phyloP scores from a whole-genome alignment of 2,888 invertebrate genomes.

The Campopleginae sp. region DNA sequence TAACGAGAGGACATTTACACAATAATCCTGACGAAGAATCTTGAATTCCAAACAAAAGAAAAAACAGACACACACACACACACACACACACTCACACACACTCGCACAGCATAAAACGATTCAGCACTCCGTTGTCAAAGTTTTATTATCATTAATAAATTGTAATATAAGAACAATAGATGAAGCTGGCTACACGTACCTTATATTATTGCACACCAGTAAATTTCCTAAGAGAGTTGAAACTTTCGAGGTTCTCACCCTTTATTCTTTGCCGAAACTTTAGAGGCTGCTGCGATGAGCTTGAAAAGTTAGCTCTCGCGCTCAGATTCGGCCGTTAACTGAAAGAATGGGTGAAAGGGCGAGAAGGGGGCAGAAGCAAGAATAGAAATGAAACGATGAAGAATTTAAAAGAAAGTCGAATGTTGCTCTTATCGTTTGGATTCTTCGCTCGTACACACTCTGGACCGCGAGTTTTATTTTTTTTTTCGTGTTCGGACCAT shows the following conservation, averaged over 20 bases:
- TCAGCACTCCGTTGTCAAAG: constrained; percentile 32
- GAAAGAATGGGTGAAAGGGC: neutral
- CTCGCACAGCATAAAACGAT: constrained; percentile 14
- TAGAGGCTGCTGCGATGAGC: constrained; percentile 18
- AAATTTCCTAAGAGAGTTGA: constrained; percentile 61
- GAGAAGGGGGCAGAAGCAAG: neutral
- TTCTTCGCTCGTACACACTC: constrained; percentile 46
- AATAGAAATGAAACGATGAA: constrained; percentile 15
- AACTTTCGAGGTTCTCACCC: constrained; percentile 36
- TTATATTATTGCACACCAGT: constrained; percentile 53
- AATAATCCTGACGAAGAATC: neutral
- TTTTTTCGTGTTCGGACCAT: constrained; percentile 4
- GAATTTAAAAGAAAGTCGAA: constrained; percentile 42
- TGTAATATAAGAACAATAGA: constrained; percentile 44
- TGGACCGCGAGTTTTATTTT: constrained; percentile 18
- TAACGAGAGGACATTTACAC: neutral
- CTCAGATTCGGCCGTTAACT: constrained; percentile 43
- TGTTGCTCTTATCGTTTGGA: constrained; percentile 63
- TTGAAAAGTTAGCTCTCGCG: constrained; percentile 51
- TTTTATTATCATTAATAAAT: constrained; percentile 41
- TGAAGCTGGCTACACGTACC: constrained; percentile 2
- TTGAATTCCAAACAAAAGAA: neutral
- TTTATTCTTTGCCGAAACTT: constrained; percentile 8
- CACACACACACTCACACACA: too few relatives aligned
- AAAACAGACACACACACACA: neutral